Evolutionary conservation across 2,888 invertebrate genomes (phyloP).

Genomic region (Sesia bembeciformis): DNA sequence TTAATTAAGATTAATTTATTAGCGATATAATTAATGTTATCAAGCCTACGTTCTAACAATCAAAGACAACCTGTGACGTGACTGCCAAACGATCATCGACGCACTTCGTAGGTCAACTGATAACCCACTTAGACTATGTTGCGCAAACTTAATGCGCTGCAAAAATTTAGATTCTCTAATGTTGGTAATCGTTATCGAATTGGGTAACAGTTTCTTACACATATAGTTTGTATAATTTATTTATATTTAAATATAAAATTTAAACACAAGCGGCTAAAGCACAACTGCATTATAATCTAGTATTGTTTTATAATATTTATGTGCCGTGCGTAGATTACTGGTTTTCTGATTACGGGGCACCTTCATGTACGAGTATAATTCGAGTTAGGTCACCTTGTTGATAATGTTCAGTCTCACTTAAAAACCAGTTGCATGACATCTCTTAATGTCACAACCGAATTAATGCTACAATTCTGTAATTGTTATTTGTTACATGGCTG

Average conservation of each 20-base stretch:
- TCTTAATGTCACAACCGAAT: background rate
- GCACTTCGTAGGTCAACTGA: constrained; percentile 49
- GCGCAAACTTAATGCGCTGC: constrained; percentile 38
- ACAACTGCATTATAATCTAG: too few species aligned
- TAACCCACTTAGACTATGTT: constrained; percentile 38
- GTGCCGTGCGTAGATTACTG: too few species aligned
- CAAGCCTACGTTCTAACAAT: background rate
- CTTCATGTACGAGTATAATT: constrained; percentile 25
- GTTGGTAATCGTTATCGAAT: background rate
- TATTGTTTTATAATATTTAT: too few species aligned
- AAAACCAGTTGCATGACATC: background rate
- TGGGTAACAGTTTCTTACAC: background rate
- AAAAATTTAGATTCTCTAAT: constrained; percentile 24
- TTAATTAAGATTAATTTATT: too few species aligned
- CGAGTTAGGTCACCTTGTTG: constrained; percentile 33
- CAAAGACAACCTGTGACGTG: constrained; percentile 37
- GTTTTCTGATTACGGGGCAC: constrained; percentile 17
- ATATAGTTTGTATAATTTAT: background rate
- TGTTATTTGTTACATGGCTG: too few species aligned
- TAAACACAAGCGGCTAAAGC: too few species aligned
- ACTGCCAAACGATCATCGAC: constrained; percentile 38
- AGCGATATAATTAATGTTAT: background rate
- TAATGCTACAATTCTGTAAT: too few species aligned
- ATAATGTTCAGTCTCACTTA: constrained; percentile 12
- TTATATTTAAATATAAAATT: too few species aligned